Evolutionary conservation across 2,888 invertebrate species (phyloP).

Genomic region (Epistrophe grossulariae): DNA sequence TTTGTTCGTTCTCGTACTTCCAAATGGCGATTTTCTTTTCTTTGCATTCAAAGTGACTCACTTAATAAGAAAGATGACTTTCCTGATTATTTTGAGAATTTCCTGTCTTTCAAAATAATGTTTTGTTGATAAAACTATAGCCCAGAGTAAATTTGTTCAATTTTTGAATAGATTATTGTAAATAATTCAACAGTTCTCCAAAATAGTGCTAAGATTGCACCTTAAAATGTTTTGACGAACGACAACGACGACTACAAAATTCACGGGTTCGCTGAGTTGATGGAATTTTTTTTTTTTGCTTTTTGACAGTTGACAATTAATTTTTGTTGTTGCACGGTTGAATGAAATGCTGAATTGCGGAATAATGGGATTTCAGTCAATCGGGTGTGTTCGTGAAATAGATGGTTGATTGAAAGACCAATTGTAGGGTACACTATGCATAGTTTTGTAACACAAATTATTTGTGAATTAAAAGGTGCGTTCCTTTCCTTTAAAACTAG

Average conservation of each 20-base stretch:
- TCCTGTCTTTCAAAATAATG: neutral
- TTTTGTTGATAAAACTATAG: neutral
- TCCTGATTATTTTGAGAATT: neutral
- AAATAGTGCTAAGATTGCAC: slow-evolving; percentile 61
- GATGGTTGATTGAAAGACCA: neutral
- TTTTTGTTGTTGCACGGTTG: slow-evolving; percentile 29
- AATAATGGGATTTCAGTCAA: slow-evolving; percentile 26
- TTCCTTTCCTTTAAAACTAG: too few relatives aligned
- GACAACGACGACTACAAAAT: slow-evolving; percentile 59
- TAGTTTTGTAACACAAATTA: too few relatives aligned
- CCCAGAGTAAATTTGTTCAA: slow-evolving; percentile 9
- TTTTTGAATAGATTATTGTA: slow-evolving; percentile 25
- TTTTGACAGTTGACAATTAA: slow-evolving; percentile 66
- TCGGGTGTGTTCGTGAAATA: slow-evolving; percentile 48
- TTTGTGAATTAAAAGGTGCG: too few relatives aligned
- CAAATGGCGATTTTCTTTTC: slow-evolving; percentile 71
- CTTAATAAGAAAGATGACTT: slow-evolving; percentile 26
- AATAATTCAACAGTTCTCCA: slow-evolving; percentile 47
- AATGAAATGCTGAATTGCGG: slow-evolving; percentile 53
- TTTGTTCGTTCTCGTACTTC: slow-evolving; percentile 47
- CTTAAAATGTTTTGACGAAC: slow-evolving; percentile 67
- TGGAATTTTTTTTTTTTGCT: slow-evolving; percentile 41
- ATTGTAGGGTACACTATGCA: neutral
- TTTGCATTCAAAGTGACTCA: slow-evolving; percentile 58
- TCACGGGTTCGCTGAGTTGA: slow-evolving; percentile 56